Conservation (phyloP, 1,140 invertebrate species). For the Hetaerina americana region DNA sequence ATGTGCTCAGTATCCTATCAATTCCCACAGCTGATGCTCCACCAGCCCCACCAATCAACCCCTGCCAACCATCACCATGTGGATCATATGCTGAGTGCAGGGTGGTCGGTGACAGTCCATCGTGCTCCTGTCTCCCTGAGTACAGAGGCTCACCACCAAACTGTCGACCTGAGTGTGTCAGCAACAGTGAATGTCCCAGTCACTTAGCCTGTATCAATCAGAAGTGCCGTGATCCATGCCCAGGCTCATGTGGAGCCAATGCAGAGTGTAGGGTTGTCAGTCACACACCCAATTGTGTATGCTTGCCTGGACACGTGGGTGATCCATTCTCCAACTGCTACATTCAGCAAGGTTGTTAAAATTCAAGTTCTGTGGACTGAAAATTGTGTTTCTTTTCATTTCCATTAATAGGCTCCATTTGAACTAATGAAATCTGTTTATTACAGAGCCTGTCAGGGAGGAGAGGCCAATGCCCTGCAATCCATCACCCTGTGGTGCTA, state of each 20-base stretch:
- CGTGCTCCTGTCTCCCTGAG: conserved; percentile 19
- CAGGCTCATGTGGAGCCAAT: conserved; percentile 38
- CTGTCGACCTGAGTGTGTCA: conserved; percentile 25
- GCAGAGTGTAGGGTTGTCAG: conserved; percentile 54
- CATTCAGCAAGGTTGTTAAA: conserved; percentile 35
- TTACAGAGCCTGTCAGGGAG: conserved; percentile 7
- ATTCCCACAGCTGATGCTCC: background rate
- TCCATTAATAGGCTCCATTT: conserved; percentile 8
- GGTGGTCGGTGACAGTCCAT: conserved; percentile 19
- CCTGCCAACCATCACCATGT: conserved; percentile 21
- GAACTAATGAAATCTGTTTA: conserved; percentile 5
- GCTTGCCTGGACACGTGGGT: conserved; percentile 47
- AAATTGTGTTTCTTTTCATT: conserved; percentile 5
- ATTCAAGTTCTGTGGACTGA: background rate
- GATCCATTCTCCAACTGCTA: conserved; percentile 59
- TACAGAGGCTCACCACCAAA: conserved; percentile 20
- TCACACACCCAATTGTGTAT: conserved; percentile 50
- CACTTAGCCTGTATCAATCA: conserved; percentile 25
- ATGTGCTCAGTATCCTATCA: no score
- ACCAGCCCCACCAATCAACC: conserved; percentile 20
- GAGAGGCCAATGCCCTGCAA: conserved; percentile 42
- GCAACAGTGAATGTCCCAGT: conserved; percentile 23
- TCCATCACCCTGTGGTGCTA: conserved; percentile 57
- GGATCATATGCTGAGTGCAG: conserved; percentile 31
- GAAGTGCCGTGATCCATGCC: conserved; percentile 30